Percentiles rank a stretch among this genome's conserved stretches.
These are phyloP conservation scores for Oscheius sp. DNA, from an alignment of 1,140 invertebrate genomes.

Conservation along the genomic window DNA sequence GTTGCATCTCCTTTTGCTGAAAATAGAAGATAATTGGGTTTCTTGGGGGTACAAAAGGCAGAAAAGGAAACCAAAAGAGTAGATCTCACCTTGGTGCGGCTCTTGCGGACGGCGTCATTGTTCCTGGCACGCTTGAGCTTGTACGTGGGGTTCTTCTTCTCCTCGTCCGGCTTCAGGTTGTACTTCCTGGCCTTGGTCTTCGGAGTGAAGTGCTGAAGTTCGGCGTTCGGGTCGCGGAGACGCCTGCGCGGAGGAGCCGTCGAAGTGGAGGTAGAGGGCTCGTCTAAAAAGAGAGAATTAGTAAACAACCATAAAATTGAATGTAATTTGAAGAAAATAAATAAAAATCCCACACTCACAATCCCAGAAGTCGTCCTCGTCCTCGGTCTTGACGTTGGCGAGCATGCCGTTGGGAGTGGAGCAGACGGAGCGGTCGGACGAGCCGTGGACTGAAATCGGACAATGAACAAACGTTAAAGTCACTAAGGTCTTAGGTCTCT, in stretches of 20 bases:
- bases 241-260: slow-evolving; percentile 1
- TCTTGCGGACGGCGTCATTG: slow-evolving; percentile 42
- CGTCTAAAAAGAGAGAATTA: not conserved
- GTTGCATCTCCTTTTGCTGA: slow-evolving; percentile 23
- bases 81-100: slow-evolving; percentile 36
- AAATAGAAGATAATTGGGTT: not conserved
- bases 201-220: slow-evolving; percentile 16
- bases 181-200: slow-evolving; percentile 39
- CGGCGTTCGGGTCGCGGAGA: not conserved
- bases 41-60: not conserved
- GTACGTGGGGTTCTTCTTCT: slow-evolving; percentile 32
- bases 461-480: not conserved
- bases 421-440: not conserved
- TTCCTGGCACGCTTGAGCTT: slow-evolving; percentile 42
- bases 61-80: not conserved
- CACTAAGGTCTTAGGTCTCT: not conserved
- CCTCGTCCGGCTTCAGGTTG: slow-evolving; percentile 35
- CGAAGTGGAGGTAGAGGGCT: slow-evolving; percentile 8
- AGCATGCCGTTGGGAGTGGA: not conserved
- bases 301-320: not conserved
- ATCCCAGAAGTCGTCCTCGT: not conserved
- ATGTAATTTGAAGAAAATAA: not conserved
- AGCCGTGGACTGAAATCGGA: not conserved
- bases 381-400: slow-evolving; percentile 3
- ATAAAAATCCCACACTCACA: not conserved